A percentile compares a stretch with the other conserved stretches of the same genome.
phyloP scores from a whole-genome alignment of 2,888 invertebrate species.

The Brachyopa scutellaris region DNA sequence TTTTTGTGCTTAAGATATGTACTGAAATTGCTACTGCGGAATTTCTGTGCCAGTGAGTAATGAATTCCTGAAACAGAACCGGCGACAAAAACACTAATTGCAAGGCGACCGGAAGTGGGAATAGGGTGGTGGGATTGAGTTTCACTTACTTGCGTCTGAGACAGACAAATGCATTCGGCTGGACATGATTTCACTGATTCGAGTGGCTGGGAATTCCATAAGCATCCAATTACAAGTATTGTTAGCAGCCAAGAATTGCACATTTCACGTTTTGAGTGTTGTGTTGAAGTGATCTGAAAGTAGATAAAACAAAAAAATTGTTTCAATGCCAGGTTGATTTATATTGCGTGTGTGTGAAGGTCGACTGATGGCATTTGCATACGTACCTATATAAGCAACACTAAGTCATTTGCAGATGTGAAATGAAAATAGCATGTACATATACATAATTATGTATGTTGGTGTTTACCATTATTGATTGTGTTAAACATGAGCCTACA shows the following conservation, averaged over 20 bases:
- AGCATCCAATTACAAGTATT: slow-evolving; percentile 82
- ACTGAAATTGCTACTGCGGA: neutral
- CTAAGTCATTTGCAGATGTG: slow-evolving; percentile 22
- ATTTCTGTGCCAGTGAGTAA: slow-evolving; percentile 50
- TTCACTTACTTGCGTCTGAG: slow-evolving; percentile 90
- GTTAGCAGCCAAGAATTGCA: slow-evolving; percentile 82
- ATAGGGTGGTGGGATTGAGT: neutral
- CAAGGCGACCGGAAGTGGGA: neutral
- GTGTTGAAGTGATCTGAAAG: slow-evolving; percentile 58
- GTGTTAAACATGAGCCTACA: neutral
- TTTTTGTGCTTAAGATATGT: neutral
- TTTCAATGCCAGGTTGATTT: neutral
- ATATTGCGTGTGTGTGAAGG: neutral
- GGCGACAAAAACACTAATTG: slow-evolving; percentile 30
- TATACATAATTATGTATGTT: too few relatives aligned
- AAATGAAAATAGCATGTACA: too few relatives aligned
- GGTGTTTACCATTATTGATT: too few relatives aligned
- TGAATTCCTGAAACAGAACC: slow-evolving; percentile 27
- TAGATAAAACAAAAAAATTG: too few relatives aligned
- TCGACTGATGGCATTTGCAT: too few relatives aligned
- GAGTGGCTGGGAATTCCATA: slow-evolving; percentile 81
- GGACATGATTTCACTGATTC: slow-evolving; percentile 87
- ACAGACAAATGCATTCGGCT: slow-evolving; percentile 92
- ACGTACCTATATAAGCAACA: too few relatives aligned
- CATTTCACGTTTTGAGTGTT: slow-evolving; percentile 80